Base-by-base conservation (phyloP, 2,797 vertebrate genomes). In the Psittacula echo region DNA sequence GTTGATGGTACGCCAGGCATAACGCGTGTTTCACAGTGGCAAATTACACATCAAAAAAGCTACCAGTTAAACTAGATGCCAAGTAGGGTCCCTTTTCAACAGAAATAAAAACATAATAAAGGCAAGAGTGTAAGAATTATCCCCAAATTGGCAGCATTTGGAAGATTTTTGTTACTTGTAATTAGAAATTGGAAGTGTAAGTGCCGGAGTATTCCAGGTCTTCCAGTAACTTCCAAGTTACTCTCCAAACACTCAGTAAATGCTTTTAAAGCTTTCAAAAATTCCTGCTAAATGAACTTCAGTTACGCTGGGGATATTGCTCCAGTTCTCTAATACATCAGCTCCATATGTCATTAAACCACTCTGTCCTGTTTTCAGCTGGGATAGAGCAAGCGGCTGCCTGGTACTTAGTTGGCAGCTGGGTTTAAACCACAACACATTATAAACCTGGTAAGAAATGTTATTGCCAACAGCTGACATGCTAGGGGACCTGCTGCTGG, bases 1-100 rank as follows among this genome's bases (percentile, higher is more conserved):
- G 61, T 29, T 95, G 95, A 30, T 71, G 58, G 17, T 30, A 5
- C 70, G 94, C 91, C 94, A 94, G 83, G 73, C 75, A 75, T 89
- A 91, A 85, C 62, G 58, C 6, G 2, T 77, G 50, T 80, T 89
- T 83, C 65, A 72, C 39, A 44, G 56, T 54, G 50, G 86, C 68
- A 87, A 92, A 56, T 80, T 87, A 26, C 47, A 73, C 65, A 44
- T 81, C 53, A 72, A n/a, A 53, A 77, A 83, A 93, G 51, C 53
- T 64, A 30, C n/a, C 60, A 26, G 10, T 72, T 74, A n/a, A 85
- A 70, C 7, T 72, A 53, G 34, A 12, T 95, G 72, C 78, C 83
- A 93, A 65, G 44, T 42, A 75, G n/a, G 34, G 22, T 82, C 44
- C 34, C 29, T 18, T 75, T 90, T 89, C 85, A 80, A 14, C 41